These are phyloP conservation scores for Myotis myotis DNA, from an alignment of 2,797 vertebrate species.

Conservation along the genomic window DNA sequence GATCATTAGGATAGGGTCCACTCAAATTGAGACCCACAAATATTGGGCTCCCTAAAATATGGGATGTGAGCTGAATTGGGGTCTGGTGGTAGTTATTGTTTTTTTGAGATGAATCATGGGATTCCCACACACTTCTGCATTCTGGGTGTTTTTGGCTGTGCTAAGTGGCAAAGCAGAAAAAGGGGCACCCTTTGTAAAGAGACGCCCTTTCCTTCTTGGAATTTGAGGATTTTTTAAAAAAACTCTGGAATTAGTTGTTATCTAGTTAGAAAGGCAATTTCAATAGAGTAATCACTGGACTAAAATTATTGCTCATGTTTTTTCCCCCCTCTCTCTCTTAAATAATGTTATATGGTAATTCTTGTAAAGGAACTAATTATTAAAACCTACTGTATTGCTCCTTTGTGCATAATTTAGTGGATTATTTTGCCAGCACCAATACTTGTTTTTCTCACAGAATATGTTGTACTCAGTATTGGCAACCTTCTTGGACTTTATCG, in stretches of 20 bases:
- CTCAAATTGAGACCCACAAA: neutral
- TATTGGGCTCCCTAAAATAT: neutral
- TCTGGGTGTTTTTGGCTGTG: neutral
- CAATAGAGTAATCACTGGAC: neutral
- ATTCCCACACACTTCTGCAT: neutral
- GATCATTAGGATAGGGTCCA: neutral
- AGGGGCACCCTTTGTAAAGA: neutral
- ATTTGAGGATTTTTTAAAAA: neutral
- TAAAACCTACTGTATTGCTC: neutral
- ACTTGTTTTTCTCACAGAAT: neutral
- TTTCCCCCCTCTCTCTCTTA: neutral
- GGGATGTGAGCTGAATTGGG: neutral
- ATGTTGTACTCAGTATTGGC: neutral
- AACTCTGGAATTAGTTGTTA: slow-evolving; percentile 12
- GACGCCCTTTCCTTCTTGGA: neutral
- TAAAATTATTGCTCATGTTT: neutral
- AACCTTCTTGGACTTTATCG: neutral
- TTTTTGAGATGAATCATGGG: neutral
- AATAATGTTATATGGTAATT: slow-evolving; percentile 7
- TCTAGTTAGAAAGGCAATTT: neutral
- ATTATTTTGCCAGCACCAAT: neutral
- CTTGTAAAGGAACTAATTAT: slow-evolving; percentile 7
- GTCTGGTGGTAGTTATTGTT: neutral
- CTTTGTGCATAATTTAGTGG: neutral
- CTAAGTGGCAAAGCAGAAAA: neutral